Evolutionary conservation across 30 jellyfish, hydroid and myxozoan genomes (phyloP), one percentile per base, ranked within the genome.

Genomic region (Sanderia malayensis): DNA sequence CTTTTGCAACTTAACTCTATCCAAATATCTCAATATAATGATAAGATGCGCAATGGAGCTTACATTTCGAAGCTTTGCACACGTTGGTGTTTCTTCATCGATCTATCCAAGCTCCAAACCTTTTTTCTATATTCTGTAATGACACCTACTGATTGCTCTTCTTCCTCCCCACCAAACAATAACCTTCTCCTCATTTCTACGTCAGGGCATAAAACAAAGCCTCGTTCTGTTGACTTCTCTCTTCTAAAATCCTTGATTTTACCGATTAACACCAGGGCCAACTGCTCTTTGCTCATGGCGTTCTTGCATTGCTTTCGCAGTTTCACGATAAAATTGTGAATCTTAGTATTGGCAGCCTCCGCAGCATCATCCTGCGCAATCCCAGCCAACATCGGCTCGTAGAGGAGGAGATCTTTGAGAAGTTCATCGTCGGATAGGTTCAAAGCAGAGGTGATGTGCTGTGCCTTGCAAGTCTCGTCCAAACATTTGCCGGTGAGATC

Each of bases 401-500:
- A 88, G 0, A 81, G 44, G 13, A 88, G 59, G 55, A 88, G 27
- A 52, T 82, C 95, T 31, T 33, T 62, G 1, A 88, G 46, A 2
- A 81, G 75, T 49, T 74, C 93, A 32, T 60, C 84, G 15, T 37
- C 83, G 1, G 80, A 13, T 23, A 81, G 84, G n/a, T 61, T 19
- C 57, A 94, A 74, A 0, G 61, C 27, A 0, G 70, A 71, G 53
- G 66, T 67, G 22, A 84, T 67, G 65, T 88, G 97, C 76, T 92
- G 90, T 23, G 68, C 58, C 21, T 25, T 27, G 46, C 97, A 88
- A 17, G 17, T 49, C 13, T 70, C 74, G 67, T 88, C 97, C 46
- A 83, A 58, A 41, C 97, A 88, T 31, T 94, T 81, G 52, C 97
- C 97, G 49, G 76, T 34, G 78, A 76, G 61, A 62, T 88, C 97